These are phyloP conservation scores for Berghia stephanieae DNA, from an alignment of 1,140 invertebrate species.

Conservation along the genomic window DNA sequence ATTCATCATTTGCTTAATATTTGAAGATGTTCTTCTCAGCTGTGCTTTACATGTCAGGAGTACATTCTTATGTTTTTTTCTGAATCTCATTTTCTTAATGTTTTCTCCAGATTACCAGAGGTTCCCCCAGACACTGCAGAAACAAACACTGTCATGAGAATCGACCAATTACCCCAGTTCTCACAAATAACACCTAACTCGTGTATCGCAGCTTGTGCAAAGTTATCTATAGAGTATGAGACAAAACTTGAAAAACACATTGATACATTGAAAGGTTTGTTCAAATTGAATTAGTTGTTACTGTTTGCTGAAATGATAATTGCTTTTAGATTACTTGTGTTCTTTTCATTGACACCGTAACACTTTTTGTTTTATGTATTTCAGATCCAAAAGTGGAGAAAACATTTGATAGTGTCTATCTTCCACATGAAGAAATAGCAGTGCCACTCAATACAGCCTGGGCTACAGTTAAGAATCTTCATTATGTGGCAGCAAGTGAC, in stretches of 20 bases:
- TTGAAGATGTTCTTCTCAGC: neutral
- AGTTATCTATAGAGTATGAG: constrained; percentile 85
- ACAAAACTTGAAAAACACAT: constrained; percentile 76
- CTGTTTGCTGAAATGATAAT: neutral
- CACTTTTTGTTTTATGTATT: constrained; percentile 26
- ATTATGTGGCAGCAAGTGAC: constrained; percentile 80
- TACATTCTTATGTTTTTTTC: neutral
- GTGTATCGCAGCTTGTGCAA: constrained; percentile 82
- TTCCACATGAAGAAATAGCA: constrained; percentile 79
- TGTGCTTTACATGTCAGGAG: neutral
- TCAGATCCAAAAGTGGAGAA: constrained; percentile 63
- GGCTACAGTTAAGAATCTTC: constrained; percentile 85
- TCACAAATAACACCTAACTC: constrained; percentile 82
- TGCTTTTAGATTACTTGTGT: no score
- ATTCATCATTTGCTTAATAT: neutral
- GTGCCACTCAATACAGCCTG: constrained; percentile 83
- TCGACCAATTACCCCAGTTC: constrained; percentile 81
- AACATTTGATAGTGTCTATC: constrained; percentile 79
- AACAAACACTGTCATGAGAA: constrained; percentile 79
- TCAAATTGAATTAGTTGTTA: neutral
- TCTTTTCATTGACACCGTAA: constrained; percentile 15
- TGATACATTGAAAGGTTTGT: constrained; percentile 68
- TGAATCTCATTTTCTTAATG: neutral
- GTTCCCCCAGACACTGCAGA: constrained; percentile 82
- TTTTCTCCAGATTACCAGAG: constrained; percentile 75